Percentiles rank a stretch among this genome's conserved stretches.
These are phyloP conservation scores for Triplophysa dalaica DNA, from an alignment of 2,113 vertebrate species.

Conservation along the genomic window DNA sequence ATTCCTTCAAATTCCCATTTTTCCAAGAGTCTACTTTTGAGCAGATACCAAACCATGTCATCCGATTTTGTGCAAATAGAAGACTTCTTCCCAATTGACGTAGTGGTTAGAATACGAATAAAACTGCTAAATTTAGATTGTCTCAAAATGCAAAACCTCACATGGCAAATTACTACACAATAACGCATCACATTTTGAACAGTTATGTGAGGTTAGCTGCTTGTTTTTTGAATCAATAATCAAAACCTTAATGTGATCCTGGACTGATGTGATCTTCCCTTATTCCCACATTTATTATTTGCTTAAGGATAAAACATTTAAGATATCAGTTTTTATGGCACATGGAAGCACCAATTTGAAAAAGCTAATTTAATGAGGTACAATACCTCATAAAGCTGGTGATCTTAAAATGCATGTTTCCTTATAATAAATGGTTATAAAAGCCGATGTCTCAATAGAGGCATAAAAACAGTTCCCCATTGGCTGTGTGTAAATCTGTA, in stretches of 20 bases:
- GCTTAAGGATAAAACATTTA: slow-evolving; percentile 7
- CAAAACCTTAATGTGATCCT: background rate
- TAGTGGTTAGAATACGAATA: slow-evolving; percentile 3
- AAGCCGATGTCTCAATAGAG: background rate
- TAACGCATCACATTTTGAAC: background rate
- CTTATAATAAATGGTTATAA: slow-evolving; percentile 11
- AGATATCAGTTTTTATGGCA: slow-evolving; percentile 16
- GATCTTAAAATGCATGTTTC: background rate
- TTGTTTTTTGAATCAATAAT: slow-evolving; percentile 4
- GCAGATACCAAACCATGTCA: background rate
- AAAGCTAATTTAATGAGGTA: slow-evolving; percentile 20
- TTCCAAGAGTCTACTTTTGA: background rate
- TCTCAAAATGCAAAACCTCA: background rate
- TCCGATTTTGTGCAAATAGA: slow-evolving; percentile 12
- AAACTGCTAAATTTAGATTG: background rate
- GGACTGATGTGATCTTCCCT: slow-evolving; percentile 4
- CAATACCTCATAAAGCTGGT: slow-evolving; percentile 10
- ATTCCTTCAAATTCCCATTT: background rate
- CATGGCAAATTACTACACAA: background rate
- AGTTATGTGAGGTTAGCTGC: background rate
- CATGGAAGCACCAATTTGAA: slow-evolving; percentile 51
- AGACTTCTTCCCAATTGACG: background rate
- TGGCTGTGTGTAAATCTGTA: slow-evolving; percentile 23
- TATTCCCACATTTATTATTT: background rate
- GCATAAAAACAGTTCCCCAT: slow-evolving; percentile 5